phyloP scores from a whole-genome alignment of 2,797 vertebrate species.

The Lepilemur ruficaudatus region DNA sequence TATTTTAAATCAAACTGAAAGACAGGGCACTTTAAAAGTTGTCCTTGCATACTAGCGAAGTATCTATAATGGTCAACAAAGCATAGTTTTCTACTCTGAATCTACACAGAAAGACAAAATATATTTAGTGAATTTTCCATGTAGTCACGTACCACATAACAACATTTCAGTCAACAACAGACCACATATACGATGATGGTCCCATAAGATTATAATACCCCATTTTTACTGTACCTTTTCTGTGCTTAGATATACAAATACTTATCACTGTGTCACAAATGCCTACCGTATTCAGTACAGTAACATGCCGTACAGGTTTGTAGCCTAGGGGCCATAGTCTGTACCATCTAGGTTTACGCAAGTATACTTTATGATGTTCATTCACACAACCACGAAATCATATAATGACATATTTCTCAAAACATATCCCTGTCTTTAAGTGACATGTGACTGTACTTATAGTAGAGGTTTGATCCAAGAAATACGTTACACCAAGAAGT shows the following conservation, averaged over 20 bases:
- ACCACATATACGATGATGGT: background rate
- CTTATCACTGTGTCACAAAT: background rate
- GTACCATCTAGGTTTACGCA: background rate
- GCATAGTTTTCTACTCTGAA: background rate
- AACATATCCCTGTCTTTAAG: background rate
- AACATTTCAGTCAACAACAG: background rate
- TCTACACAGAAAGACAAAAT: background rate
- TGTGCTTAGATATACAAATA: background rate
- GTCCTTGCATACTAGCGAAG: background rate
- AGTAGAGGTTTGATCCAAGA: background rate
- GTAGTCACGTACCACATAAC: background rate
- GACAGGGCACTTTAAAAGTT: background rate
- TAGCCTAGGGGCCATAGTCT: background rate
- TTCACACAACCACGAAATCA: background rate
- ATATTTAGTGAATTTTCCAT: slow-evolving; percentile 15
- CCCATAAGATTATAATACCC: background rate
- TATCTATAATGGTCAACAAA: background rate
- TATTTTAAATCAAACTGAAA: slow-evolving; percentile 46
- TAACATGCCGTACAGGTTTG: background rate
- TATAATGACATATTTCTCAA: background rate
- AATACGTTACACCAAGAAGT: background rate
- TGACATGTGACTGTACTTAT: background rate
- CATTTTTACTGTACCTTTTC: background rate
- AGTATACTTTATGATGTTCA: background rate
- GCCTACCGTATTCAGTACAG: background rate